A percentile compares a stretch with the other conserved stretches of the same genome.
phyloP scores from a whole-genome alignment of 2,113 vertebrate species.

The Cacatua alba region DNA sequence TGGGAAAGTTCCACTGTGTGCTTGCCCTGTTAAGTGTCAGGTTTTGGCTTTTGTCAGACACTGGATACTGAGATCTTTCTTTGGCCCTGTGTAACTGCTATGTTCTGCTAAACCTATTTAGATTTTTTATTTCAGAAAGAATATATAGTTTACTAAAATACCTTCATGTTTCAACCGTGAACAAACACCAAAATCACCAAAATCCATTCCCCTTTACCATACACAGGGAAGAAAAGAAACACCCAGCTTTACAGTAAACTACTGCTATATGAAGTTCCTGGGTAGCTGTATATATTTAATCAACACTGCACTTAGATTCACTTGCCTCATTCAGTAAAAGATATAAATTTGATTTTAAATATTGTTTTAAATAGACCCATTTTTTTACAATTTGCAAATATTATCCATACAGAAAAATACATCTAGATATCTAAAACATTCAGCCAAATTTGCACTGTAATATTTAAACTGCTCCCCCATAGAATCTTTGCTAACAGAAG shows the following conservation, averaged over 20 bases:
- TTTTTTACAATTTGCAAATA: not conserved
- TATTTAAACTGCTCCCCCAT: not conserved
- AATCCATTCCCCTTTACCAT: not conserved
- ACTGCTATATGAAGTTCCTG: not conserved
- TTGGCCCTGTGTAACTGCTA: not conserved
- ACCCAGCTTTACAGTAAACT: not conserved
- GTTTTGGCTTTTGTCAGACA: not conserved
- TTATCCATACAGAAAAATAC: not conserved
- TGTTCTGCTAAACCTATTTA: not conserved
- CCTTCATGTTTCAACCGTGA: not conserved
- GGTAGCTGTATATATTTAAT: not conserved
- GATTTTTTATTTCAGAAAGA: not conserved
- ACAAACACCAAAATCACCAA: not conserved
- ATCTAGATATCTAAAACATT: not conserved
- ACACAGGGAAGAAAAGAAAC: not conserved
- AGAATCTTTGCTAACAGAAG: not conserved
- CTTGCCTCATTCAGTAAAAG: not conserved
- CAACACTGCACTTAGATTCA: not conserved
- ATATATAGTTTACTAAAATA: not conserved
- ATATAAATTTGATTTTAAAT: not conserved
- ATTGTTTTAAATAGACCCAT: not conserved
- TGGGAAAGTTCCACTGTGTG: not conserved
- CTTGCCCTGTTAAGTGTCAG: not conserved
- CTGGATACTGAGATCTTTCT: not conserved
- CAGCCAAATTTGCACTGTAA: not conserved